phyloP scores from a whole-genome alignment of 2,797 vertebrate genomes.

The Anableps anableps region DNA sequence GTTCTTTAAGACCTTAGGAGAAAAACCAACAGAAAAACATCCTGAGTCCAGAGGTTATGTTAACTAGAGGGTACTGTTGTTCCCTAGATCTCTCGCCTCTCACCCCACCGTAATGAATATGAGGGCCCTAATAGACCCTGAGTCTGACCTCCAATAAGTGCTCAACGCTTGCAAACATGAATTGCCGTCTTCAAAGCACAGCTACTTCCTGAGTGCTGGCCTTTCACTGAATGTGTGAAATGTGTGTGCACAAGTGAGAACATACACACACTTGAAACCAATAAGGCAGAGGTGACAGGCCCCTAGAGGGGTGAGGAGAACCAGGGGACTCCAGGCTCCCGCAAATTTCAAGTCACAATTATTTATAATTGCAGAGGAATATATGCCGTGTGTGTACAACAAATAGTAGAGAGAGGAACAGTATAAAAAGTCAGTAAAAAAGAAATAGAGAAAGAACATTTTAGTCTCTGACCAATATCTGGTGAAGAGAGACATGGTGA shows the following conservation, averaged over 20 bases:
- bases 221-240: conserved; percentile 66
- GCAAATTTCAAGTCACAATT: conserved; percentile 73
- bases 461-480: conserved; percentile 58
- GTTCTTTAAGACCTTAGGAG: conserved; percentile 37
- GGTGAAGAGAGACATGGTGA: conserved; percentile 69
- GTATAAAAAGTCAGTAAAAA: conserved; percentile 10
- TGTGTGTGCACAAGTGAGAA: conserved; percentile 34
- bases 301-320: conserved; percentile 74
- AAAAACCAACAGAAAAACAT: conserved; percentile 80
- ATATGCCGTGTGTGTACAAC: conserved; percentile 15
- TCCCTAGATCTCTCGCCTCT: conserved; percentile 70
- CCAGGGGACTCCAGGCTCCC: conserved; percentile 63
- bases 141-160: conserved; percentile 80
- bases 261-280: conserved; percentile 52
- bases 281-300: conserved; percentile 68
- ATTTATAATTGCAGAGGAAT: conserved; percentile 69
- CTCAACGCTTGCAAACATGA: conserved; percentile 76
- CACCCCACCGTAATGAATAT: conserved; percentile 79
- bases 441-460: conserved; percentile 64
- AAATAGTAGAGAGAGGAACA: neutral
- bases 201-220: conserved; percentile 75
- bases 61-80: conserved; percentile 68
- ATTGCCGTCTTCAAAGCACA: conserved; percentile 81
- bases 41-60: conserved; percentile 71
- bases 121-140: conserved; percentile 77